Base-by-base conservation (phyloP, 2,113 vertebrate species). In the Callionymus lyra region DNA sequence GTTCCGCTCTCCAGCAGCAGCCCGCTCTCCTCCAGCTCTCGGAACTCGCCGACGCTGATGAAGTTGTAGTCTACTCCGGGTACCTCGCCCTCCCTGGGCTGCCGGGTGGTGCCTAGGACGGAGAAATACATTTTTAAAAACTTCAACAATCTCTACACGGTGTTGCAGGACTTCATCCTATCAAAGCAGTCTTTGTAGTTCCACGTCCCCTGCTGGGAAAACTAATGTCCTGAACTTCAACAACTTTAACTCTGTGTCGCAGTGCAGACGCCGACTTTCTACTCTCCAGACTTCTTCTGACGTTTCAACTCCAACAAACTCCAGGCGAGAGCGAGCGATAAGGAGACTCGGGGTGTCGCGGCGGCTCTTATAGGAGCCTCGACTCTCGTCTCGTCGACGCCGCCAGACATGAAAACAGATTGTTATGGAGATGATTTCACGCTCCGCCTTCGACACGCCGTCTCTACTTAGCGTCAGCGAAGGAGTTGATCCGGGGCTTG, bases 41-140 rank as follows among this genome's bases (percentile, higher is more conserved):
- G 90, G 47, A 99, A 99, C 55, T 99, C 93, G 31, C 86, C 91
- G 61, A 97, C 89, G 16, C 89, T 88, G 89, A 98, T 98, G 83
- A 99, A 99, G 65, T 97, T 97, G 76, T 99, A 99, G 81, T 99
- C 95, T 75, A 99, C 93, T 35, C 93, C 95, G 5, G 95, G 93
- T 52, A 97, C 92, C 51, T 99, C 95, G 39, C 91, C 93, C 67
- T 97, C 95, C 71, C 95, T 89, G 67, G 95, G 94, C 74, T 90
- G 88, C 70, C 95, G 87, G 15, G 95, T 99, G 61, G 95, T 99
- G 76, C 95, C 95, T 99, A 84, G 53, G 68, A 70, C 61, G 21
- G 49, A 77, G 47, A 38, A 21, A 79, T 41, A 61, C 38, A 50
- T 31, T 50, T 45, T 59, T 46, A 59, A 37, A 58, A 19, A n/a